A percentile compares a stretch with the other conserved stretches of the same genome.
phyloP scores from a whole-genome alignment of 37 sponge, comb jelly and placozoan species.

The Theonella swinhoei region DNA sequence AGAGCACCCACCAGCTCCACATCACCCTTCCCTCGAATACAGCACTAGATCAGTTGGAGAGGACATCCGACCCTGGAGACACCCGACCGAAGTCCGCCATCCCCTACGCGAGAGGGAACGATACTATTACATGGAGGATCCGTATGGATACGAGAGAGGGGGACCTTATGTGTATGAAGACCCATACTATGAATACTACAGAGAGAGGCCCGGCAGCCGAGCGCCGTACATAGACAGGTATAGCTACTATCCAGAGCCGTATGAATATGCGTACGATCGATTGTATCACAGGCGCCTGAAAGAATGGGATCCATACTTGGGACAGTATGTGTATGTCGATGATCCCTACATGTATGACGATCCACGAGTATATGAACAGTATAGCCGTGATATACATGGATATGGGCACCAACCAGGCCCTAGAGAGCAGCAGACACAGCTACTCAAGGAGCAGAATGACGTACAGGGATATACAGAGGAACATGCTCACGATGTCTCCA shows the following conservation, averaged over 20 bases:
- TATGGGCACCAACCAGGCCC: too few relatives aligned
- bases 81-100: background rate
- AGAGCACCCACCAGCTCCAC: background rate
- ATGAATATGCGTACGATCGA: constrained; percentile 10
- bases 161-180: background rate
- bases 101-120: background rate
- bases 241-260: background rate
- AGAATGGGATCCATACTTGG: background rate
- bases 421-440: background rate
- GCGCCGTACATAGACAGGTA: background rate
- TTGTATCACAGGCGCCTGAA: background rate
- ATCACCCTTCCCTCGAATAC: background rate
- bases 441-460: background rate
- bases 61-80: background rate
- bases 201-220: background rate
- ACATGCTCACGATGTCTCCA: background rate
- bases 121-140: background rate
- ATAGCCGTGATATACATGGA: background rate
- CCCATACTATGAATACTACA: background rate
- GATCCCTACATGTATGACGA: background rate
- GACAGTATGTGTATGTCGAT: background rate
- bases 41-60: too few relatives aligned
- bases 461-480: background rate
- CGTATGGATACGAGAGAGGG: background rate
- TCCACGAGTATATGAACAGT: background rate